phyloP scores from a whole-genome alignment of 2,113 vertebrate species.

The Leuciscus idus region DNA sequence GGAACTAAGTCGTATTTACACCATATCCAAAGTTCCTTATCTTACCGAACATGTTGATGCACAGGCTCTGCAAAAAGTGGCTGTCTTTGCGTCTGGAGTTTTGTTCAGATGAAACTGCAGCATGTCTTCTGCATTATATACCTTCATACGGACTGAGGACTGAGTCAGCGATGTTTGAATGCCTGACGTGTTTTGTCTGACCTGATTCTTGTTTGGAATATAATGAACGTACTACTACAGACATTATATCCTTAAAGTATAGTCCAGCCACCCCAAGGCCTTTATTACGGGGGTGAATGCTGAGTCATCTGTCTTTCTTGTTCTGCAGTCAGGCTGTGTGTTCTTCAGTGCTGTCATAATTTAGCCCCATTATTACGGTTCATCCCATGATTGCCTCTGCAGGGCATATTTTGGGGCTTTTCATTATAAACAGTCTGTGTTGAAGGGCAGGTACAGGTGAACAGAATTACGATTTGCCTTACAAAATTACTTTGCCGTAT shows the following conservation, averaged over 20 bases:
- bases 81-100: not conserved
- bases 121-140: constrained; percentile 50
- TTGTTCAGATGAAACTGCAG: not conserved
- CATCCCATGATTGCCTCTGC: constrained; percentile 20
- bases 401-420: constrained; percentile 18
- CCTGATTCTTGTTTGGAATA: constrained; percentile 10
- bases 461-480: not conserved
- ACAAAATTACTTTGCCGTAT: not conserved
- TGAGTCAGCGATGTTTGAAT: constrained; percentile 27
- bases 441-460: not conserved
- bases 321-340: not conserved
- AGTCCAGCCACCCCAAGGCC: constrained; percentile 19
- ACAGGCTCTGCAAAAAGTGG: constrained; percentile 12
- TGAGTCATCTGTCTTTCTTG: constrained; percentile 9
- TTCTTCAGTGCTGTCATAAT: not conserved
- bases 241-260: constrained; percentile 28
- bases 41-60: constrained; percentile 26
- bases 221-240: constrained; percentile 7
- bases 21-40: not conserved
- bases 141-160: not conserved
- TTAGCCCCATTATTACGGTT: constrained; percentile 27
- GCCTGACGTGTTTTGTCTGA: constrained; percentile 1
- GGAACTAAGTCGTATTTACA: not conserved
- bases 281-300: constrained; percentile 34
- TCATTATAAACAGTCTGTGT: constrained; percentile 7